Base-by-base conservation (phyloP, 2,113 vertebrate genomes). In the Euleptes europaea region DNA sequence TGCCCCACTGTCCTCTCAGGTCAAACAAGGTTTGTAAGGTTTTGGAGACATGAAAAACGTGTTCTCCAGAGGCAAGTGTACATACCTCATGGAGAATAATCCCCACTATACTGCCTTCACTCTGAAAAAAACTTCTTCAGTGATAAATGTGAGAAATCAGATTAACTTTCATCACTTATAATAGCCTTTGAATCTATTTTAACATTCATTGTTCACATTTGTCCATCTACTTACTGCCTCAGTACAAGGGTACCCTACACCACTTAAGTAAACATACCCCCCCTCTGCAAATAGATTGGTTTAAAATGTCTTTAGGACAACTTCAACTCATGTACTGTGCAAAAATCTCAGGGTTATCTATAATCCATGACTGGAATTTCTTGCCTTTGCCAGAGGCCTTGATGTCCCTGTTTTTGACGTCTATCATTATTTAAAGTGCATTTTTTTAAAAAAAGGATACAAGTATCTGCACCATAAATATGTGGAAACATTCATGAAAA, bases 191-290 rank as follows among this genome's bases (percentile, higher is more conserved):
- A 8, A n/a, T 86, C 40, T 82, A 86, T 70, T 35, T 76, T 78
- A 80, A 2, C 33, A 78, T 66, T 66, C 89, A 81, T 80, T 63
- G 57, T 14, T 75, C 80, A 31, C 63, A 81, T 40, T 66, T 54
- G 67, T 75, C 17, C 60, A 74, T 54, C 12, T 63, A 75, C 33
- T 17, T 35, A 13, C n/a, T 28, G 5, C 33, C 35, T 57, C 31
- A 40, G 47, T 21, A 70, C 35, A 78, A n/a, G 75, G 33, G 28
- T 3, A 74, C 63, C 33, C 74, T 67, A 51, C n/a, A 7, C 26
- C 54, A 75, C 75, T 67, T 75, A 57, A 67, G n/a, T 21, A 76
- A 81, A 31, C 8, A 33, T 81, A 67, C 66, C 67, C 31, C 57
- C 74, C n/a, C n/a, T n/a, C n/a, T n/a, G n/a, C 42, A 85, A 81